A percentile compares a stretch with the other conserved stretches of the same genome.
These are phyloP conservation scores for Pangasius djambal DNA, from an alignment of 2,797 vertebrate genomes.

Conservation along the genomic window DNA sequence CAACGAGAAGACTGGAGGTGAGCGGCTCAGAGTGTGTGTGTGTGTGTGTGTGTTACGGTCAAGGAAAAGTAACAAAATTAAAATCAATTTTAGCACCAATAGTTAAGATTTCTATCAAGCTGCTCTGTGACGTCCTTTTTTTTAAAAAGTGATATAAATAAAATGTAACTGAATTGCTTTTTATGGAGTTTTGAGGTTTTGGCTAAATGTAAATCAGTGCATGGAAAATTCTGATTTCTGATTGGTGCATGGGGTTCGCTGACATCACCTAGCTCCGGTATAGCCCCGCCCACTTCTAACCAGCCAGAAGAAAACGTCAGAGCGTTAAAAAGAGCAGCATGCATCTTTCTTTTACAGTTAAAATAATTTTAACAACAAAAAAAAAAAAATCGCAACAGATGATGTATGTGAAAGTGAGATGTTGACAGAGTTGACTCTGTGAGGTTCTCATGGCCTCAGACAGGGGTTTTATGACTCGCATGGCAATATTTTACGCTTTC, in stretches of 20 bases:
- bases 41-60: too few relatives aligned
- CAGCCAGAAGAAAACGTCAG: neutral
- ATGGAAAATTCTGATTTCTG: neutral
- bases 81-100: neutral
- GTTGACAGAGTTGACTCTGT: neutral
- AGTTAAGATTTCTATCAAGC: neutral
- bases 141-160: neutral
- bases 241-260: neutral
- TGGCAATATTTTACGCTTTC: neutral
- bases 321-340: neutral
- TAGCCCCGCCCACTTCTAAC: neutral
- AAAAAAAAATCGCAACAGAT: neutral
- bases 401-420: neutral
- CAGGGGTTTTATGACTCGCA: neutral
- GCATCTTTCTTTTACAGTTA: neutral
- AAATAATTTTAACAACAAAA: too few relatives aligned
- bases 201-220: neutral
- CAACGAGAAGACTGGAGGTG: constrained; percentile 73
- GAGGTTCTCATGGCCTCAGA: neutral
- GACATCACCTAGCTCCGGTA: neutral
- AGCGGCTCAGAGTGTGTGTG: constrained; percentile 3
- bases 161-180: neutral
- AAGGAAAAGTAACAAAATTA: too few relatives aligned
- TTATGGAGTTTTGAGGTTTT: neutral
- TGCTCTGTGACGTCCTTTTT: neutral